Evolutionary conservation across 2,888 invertebrate species (phyloP).

Genomic region (Apodemia hepburni): DNA sequence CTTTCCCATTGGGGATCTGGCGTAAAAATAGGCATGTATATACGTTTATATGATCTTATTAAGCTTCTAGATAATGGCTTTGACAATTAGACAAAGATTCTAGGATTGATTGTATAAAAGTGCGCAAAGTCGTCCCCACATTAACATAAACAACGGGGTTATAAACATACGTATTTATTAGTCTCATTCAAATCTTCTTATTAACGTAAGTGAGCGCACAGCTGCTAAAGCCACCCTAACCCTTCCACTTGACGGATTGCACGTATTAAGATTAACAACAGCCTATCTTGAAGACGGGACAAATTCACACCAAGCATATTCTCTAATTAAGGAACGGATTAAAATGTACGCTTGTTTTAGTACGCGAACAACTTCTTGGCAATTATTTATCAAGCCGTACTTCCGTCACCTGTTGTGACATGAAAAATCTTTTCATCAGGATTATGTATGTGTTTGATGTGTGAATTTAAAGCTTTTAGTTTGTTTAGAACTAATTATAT

Average conservation of each 20-base stretch:
- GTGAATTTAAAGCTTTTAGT: neutral
- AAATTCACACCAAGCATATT: conserved; percentile 36
- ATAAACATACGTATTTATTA: conserved; percentile 19
- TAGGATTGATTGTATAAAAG: too few species aligned
- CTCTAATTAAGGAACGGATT: conserved; percentile 31
- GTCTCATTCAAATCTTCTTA: conserved; percentile 30
- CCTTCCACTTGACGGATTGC: conserved; percentile 49
- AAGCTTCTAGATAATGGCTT: too few species aligned
- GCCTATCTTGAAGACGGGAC: conserved; percentile 32
- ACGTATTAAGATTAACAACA: conserved; percentile 46
- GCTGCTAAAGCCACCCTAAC: conserved; percentile 42
- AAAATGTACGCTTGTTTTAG: conserved; percentile 26
- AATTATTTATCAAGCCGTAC: conserved; percentile 10
- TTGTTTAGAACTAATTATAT: neutral
- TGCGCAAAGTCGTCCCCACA: too few species aligned
- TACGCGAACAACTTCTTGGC: conserved; percentile 1
- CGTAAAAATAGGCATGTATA: too few species aligned
- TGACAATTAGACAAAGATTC: too few species aligned
- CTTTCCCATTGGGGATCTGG: too few species aligned
- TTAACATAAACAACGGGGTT: neutral
- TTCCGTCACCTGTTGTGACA: neutral
- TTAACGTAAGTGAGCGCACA: conserved; percentile 34
- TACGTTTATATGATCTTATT: too few species aligned
- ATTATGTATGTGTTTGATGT: neutral
- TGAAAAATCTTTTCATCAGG: conserved; percentile 1